Evolutionary conservation across 1,140 invertebrate species (phyloP), one percentile per base, ranked within the genome.

Genomic region (Zaprionus ornatus): DNA sequence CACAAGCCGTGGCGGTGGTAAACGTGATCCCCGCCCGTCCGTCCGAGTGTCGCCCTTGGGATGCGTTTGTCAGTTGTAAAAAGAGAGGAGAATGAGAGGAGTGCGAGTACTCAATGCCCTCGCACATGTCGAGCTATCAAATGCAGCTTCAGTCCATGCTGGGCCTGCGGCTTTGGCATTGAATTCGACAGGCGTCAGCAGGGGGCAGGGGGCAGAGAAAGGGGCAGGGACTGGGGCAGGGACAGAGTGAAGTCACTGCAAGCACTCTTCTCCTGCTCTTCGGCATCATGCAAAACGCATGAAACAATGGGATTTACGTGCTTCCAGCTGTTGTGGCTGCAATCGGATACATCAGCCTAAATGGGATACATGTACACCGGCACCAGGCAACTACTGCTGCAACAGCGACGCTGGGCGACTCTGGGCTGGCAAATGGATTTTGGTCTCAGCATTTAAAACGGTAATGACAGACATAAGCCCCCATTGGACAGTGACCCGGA

Each of bases 271-370:
- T 13, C 35, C 15, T 9, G 29, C 29, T 29, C 27, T 29, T 29
- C 27, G 27, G 27, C 27, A 29, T 69, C 59, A 40, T 87, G 83
- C 83, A 86, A 86, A 86, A 86, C 83, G 73, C 79, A 82, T 82
- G 77, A 87, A 87, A 87, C 83, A 87, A 87, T 87, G 80, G 86
- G 84, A 87, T 78, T 87, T 87, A 87, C 80, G 84, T 87, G 84
- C 80, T 87, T 78, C 77, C 83, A 83, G 80, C 77, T 83, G 83
- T 87, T 87, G 87, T 87, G 80, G 80, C 77, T 87, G 80, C 83
- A 87, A 87, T 87, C 77, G 83, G 84, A 87, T 87, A 87, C 84
- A 83, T 87, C 71, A 62, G 72, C 37, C 73, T 32, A 75, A 75
- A 75, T 75, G 67, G 73, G 54, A 70, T 70, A 70, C 42, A 70